These are phyloP conservation scores for Zophobas morio DNA, from an alignment of 1,140 invertebrate species.

Conservation along the genomic window DNA sequence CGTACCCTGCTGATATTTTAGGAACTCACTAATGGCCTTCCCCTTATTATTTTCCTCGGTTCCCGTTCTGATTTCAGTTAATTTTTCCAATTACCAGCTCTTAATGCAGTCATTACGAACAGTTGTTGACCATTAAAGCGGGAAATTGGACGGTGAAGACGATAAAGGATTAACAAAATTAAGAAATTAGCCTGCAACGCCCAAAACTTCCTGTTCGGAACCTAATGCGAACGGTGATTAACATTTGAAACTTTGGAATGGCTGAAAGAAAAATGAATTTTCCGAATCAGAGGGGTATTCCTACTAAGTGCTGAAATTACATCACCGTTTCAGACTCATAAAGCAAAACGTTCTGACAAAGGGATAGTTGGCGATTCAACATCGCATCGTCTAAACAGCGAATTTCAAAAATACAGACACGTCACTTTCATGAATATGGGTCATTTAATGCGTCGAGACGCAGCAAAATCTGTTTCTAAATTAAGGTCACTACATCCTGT, in stretches of 20 bases:
- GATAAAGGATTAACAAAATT: constrained; percentile 53
- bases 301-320: no score
- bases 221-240: constrained; percentile 40
- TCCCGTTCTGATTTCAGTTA: constrained; percentile 51
- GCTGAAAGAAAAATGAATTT: constrained; percentile 32
- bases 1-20: constrained; percentile 48
- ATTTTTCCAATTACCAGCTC: constrained; percentile 57
- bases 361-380: no score
- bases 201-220: constrained; percentile 45
- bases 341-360: no score
- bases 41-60: constrained; percentile 49
- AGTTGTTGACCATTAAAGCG: constrained; percentile 54
- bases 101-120: constrained; percentile 56
- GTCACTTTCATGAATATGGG: no score
- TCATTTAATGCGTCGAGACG: no score
- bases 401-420: no score
- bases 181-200: constrained; percentile 46
- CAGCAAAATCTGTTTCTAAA: no score
- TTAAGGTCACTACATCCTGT: no score
- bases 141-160: constrained; percentile 48
- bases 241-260: constrained; percentile 45
- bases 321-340: no score
- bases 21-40: constrained; percentile 47
- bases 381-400: no score
- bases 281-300: background rate